Evolutionary conservation across 1,140 invertebrate species (phyloP).

Genomic region (Spodoptera litura): DNA sequence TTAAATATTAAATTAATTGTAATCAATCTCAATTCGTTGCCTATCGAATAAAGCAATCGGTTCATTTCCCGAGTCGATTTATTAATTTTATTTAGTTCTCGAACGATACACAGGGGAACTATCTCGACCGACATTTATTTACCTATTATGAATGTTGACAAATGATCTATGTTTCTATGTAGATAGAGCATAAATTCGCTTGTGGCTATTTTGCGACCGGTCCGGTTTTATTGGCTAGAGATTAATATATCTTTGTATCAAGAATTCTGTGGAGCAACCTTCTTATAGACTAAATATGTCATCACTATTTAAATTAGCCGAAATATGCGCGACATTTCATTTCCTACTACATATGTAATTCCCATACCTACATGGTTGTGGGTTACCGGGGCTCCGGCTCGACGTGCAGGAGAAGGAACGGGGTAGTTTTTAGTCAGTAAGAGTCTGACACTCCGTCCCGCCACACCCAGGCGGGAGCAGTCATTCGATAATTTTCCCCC

Average conservation of each 20-base stretch:
- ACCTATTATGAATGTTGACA: conserved; percentile 31
- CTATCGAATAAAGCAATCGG: too few relatives aligned
- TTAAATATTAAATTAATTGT: not conserved
- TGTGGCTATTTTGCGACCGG: conserved; percentile 36
- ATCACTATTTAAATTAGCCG: too few relatives aligned
- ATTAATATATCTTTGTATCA: conserved; percentile 17
- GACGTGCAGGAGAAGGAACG: too few relatives aligned
- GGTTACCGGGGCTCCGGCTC: too few relatives aligned
- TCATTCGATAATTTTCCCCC: too few relatives aligned
- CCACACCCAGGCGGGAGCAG: too few relatives aligned
- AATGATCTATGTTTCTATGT: conserved; percentile 28
- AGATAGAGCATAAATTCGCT: conserved; percentile 18
- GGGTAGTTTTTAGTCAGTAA: too few relatives aligned
- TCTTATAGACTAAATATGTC: too few relatives aligned
- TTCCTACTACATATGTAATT: too few relatives aligned
- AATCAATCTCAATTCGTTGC: not conserved
- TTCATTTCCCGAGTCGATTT: not conserved
- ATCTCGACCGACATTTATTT: conserved; percentile 5
- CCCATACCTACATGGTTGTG: too few relatives aligned
- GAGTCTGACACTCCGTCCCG: too few relatives aligned
- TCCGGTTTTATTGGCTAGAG: conserved; percentile 3
- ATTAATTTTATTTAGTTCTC: conserved; percentile 15
- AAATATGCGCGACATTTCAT: too few relatives aligned
- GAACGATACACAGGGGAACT: conserved; percentile 11
- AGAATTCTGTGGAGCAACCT: not conserved